Base-by-base conservation (phyloP, 2,113 vertebrate species). In the Ammospiza nelsoni region DNA sequence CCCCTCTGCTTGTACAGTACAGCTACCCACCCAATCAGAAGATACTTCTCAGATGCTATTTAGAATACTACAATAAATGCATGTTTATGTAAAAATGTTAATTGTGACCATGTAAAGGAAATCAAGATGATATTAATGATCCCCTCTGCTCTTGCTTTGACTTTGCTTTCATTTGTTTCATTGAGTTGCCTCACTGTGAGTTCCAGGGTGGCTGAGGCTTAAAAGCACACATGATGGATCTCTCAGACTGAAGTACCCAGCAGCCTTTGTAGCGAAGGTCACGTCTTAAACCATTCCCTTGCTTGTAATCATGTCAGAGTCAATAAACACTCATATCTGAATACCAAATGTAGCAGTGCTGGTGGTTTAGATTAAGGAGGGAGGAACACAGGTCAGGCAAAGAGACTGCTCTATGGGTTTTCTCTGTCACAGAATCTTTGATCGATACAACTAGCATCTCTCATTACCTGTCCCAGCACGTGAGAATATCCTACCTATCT, bases 261-360 rank as follows among this genome's bases (percentile, higher is more conserved):
- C 84, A 92, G 89, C 66, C 79, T 91, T 52, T 86, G 57, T 83
- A 87, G 84, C 0, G 1, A 95, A 96, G 95, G 95, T 94, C 96
- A 96, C 2, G 0, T 87, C 85, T 93, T 75, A 89, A 96, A 89
- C 75, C 41, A 71, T 90, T 96, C 66, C 65, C 83, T 85, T 58
- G 71, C 91, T 93, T 1, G 1, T 89, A 96, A 90, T 84, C 80
- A 83, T 73, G 93, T 92, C 96, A 96, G 82, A 92, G 71, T 95
- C 87, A 95, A 94, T 95, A 97, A 95, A 88, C 49, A 62, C 86
- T 95, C 89, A 29, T 87, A 90, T 80, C 87, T 89, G 46, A 93
- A 85, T 92, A 86, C 58, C 87, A 83, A 94, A 78, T 55, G 63
- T 59, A 93, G 87, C 90, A 88, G 69, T 41, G 37, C 86, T 82